Evolutionary conservation across 2,113 vertebrate species (phyloP).

Genomic region (Crypturellus undulatus): DNA sequence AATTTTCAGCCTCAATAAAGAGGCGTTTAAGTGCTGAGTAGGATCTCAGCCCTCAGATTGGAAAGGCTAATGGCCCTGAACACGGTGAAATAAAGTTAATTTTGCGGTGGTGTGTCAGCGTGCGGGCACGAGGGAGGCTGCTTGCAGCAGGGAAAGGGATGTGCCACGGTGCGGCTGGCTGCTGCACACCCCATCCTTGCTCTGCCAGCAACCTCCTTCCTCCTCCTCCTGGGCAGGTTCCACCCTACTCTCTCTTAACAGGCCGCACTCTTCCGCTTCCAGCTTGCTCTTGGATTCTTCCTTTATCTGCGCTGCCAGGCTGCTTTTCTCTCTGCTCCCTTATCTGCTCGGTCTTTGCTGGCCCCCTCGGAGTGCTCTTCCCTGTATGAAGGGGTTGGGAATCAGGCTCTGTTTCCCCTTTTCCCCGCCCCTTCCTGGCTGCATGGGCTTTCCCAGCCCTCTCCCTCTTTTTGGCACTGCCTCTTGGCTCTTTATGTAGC

Average conservation of each 20-base stretch:
- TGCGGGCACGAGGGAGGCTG: not conserved
- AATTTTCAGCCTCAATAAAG: conserved; percentile 17
- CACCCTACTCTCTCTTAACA: not conserved
- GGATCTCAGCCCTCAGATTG: not conserved
- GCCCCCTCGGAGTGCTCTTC: not conserved
- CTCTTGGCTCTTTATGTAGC: conserved; percentile 52
- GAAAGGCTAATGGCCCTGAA: conserved; percentile 45
- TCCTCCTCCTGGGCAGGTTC: not conserved
- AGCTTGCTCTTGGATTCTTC: not conserved
- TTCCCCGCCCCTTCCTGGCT: not conserved
- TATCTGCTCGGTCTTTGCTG: not conserved
- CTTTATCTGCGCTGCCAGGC: not conserved
- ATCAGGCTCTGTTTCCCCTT: not conserved
- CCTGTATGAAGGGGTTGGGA: not conserved
- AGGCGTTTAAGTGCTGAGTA: conserved; percentile 5
- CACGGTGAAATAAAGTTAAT: conserved; percentile 11
- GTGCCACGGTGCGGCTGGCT: not conserved
- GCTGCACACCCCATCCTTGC: not conserved
- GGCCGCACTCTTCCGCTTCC: not conserved
- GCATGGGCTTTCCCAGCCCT: not conserved
- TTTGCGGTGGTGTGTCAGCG: not conserved
- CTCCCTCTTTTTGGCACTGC: not conserved
- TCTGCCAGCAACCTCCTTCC: not conserved
- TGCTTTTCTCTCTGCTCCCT: not conserved
- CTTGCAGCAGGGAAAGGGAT: rapidly evolving